Conservation (phyloP, 2,888 invertebrate genomes). For the Heliconius hortense region DNA sequence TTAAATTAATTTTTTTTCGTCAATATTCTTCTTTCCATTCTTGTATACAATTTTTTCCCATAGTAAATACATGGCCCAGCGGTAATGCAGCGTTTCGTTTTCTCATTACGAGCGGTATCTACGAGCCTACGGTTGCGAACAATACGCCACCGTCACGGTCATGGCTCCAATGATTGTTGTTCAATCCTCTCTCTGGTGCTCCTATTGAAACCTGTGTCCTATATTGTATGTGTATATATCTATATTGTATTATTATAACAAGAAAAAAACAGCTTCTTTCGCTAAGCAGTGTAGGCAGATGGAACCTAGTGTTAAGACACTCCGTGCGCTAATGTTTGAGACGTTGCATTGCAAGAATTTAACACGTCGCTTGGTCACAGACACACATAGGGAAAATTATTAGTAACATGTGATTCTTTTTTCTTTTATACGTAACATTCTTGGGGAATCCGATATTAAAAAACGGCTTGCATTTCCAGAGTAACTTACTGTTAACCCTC, state of each 20-base stretch:
- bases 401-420: too few species aligned
- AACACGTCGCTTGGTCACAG: too few species aligned
- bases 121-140: conserved; percentile 32
- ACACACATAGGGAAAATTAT: too few species aligned
- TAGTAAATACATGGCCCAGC: neutral
- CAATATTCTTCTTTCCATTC: neutral
- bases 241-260: neutral
- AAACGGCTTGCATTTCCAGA: too few species aligned
- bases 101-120: conserved; percentile 19
- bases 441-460: too few species aligned
- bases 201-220: conserved; percentile 1
- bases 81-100: conserved; percentile 5
- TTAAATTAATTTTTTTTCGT: too few species aligned
- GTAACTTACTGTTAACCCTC: too few species aligned
- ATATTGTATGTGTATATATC: conserved; percentile 9
- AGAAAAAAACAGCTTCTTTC: neutral
- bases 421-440: too few species aligned
- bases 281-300: neutral
- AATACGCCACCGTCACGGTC: conserved; percentile 42
- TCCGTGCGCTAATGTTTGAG: neutral
- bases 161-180: conserved; percentile 40
- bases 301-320: neutral
- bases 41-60: neutral
- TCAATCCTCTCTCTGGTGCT: conserved; percentile 18
- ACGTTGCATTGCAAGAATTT: neutral